These are phyloP conservation scores for Oscheius sp. DNA, from an alignment of 2,888 invertebrate genomes.

Conservation along the genomic window DNA sequence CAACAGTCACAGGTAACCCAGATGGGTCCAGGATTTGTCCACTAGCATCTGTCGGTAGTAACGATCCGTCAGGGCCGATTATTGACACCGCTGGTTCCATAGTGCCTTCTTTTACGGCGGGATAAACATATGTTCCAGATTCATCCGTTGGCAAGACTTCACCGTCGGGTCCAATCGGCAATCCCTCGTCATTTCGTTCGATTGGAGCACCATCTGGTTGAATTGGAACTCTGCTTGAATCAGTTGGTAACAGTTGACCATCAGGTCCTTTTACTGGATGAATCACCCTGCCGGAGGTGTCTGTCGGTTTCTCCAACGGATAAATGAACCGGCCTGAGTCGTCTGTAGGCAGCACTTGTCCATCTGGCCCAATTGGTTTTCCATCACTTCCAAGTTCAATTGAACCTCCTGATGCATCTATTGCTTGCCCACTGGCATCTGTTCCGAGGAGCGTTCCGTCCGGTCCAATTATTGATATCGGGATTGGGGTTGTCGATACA, in stretches of 20 bases:
- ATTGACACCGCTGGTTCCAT: constrained; percentile 42
- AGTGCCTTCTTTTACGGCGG: constrained; percentile 18
- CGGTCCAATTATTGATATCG: constrained; percentile 37
- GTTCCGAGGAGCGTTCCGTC: constrained; percentile 41
- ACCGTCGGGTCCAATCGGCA: constrained; percentile 45
- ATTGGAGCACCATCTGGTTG: constrained; percentile 30
- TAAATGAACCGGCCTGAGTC: constrained; percentile 46
- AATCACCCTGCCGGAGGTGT: constrained; percentile 39
- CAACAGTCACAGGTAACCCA: constrained; percentile 42
- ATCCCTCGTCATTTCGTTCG: constrained; percentile 38
- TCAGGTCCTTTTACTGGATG: constrained; percentile 42
- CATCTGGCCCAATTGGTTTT: constrained; percentile 41
- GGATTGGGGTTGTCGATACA: constrained; percentile 30
- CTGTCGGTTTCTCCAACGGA: constrained; percentile 40
- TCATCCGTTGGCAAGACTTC: constrained; percentile 43
- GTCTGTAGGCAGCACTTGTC: constrained; percentile 41
- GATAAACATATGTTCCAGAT: constrained; percentile 37
- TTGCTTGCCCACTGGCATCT: constrained; percentile 20
- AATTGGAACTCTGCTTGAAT: constrained; percentile 43
- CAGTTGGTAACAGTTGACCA: constrained; percentile 52
- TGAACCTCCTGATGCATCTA: not conserved
- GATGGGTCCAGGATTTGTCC: constrained; percentile 44
- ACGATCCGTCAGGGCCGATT: constrained; percentile 35
- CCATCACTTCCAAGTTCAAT: constrained; percentile 41
- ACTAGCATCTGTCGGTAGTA: constrained; percentile 23